phyloP scores from a whole-genome alignment of 2,113 vertebrate species.

The human (Homo sapiens) region GRCh38 chr11:83974501-83975000 shows the following conservation, averaged over 20 bases:
- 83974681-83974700: neutral
- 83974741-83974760: neutral
- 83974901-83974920: neutral
- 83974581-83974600: neutral
- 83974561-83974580: neutral
- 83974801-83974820: neutral
- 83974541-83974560: neutral
- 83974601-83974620: neutral
- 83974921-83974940: neutral
- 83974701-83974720: neutral
- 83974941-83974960: neutral
- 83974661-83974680: neutral
- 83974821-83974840: neutral
- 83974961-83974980: conserved; percentile 46
- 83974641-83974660: neutral
- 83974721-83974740: neutral
- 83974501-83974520: neutral
- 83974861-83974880: neutral
- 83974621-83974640: neutral
- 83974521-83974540: neutral
- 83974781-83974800: neutral
- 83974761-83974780: neutral
- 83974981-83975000: neutral
- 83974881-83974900: neutral
- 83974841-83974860: neutral